Percentiles rank a stretch among this genome's conserved stretches.
phyloP scores from a whole-genome alignment of 2,113 vertebrate genomes.

The Philantomba maxwellii region DNA sequence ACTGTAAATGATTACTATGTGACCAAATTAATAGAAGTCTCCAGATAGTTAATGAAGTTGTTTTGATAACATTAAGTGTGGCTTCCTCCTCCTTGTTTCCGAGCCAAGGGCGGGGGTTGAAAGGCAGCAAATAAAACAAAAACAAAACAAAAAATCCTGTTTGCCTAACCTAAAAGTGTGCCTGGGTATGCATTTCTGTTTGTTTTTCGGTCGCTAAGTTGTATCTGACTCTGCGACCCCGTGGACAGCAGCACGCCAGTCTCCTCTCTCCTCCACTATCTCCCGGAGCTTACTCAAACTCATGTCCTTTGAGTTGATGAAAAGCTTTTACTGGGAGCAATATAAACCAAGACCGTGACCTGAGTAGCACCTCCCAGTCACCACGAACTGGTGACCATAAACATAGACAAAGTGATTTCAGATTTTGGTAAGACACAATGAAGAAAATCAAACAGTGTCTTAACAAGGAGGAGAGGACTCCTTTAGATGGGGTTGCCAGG shows the following conservation, averaged over 20 bases:
- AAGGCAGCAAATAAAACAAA: background rate
- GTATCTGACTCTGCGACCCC: background rate
- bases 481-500: background rate
- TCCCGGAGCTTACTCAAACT: background rate
- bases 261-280: background rate
- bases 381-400: background rate
- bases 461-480: background rate
- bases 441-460: background rate
- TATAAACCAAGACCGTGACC: background rate
- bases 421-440: background rate
- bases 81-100: constrained; percentile 8
- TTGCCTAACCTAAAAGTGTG: background rate
- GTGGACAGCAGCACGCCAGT: background rate
- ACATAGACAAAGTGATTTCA: background rate
- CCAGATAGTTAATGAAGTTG: background rate
- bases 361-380: background rate
- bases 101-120: background rate
- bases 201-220: background rate
- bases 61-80: background rate
- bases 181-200: background rate
- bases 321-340: background rate
- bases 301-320: background rate
- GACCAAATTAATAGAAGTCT: background rate
- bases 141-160: background rate
- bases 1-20: background rate